Evolutionary conservation across 1,140 invertebrate genomes (phyloP), one percentile per base, ranked within the genome.

Genomic region (Delia radicum): DNA sequence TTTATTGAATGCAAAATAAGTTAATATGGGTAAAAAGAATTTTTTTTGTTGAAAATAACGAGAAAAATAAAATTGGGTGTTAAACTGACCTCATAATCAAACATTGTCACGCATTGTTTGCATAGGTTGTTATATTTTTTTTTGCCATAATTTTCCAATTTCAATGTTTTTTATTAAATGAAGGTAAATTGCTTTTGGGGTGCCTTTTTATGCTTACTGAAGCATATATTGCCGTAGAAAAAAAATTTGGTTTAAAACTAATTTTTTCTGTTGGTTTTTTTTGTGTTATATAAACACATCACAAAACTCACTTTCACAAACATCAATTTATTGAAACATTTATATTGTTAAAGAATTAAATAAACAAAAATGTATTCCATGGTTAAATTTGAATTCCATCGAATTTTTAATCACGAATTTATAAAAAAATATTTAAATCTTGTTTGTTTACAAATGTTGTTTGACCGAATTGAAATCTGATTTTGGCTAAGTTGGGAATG

Each of bases 1-100:
- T 55, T 55, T 21, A 55, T 55, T 55, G 48, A 55, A 55, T 55
- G 48, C 48, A 24, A 55, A 55, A 55, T 55, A 24, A 55, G 48
- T n/a, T 18, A 55, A 55, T 21, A 55, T 21, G 1, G 48, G 2
- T 18, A 55, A 18, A 21, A 55, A 55, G 15, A 18, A 18, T 55
- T 55, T 48, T 18, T 13, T 13, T 48, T 48, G 13, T 48, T 48
- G 4, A 1, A 15, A 15, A n/a, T 48, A 6, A 13, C 42, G n/a
- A 5, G 42, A n/a, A 3, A 55, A 48, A 48, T 48, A 48, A 48
- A 55, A 55, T 55, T 55, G 48, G 24, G 48, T 55, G 48, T 55
- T 55, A 55, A 55, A 55, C 48, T 55, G 48, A 55, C 48, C 48
- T 21, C 48, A 55, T 55, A 55, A 55, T 55, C 48, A 55, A 55